Conservation (phyloP, 2,797 vertebrate genomes). For the Enteromius paludinosus region DNA sequence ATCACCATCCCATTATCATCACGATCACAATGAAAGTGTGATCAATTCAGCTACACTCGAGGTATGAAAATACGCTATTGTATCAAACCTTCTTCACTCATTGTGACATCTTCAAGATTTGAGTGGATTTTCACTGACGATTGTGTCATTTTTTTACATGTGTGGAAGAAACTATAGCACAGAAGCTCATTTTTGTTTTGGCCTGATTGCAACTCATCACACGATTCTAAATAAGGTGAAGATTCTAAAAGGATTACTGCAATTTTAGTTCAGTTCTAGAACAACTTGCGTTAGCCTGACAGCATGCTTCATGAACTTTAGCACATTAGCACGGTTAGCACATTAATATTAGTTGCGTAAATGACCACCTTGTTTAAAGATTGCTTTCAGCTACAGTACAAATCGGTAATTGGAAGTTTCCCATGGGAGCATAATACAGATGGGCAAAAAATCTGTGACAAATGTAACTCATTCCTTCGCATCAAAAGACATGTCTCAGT, state of each 20-base stretch:
- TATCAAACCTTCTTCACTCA: slow-evolving; percentile 5
- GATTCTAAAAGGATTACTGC: slow-evolving; percentile 34
- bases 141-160: background rate
- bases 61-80: background rate
- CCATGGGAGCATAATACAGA: background rate
- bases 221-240: slow-evolving; percentile 18
- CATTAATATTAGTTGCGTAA: slow-evolving; percentile 8
- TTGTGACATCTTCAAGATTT: background rate
- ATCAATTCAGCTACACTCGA: background rate
- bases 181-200: background rate
- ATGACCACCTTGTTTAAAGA: background rate
- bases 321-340: slow-evolving; percentile 2
- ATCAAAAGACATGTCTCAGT: slow-evolving; percentile 60
- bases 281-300: slow-evolving; percentile 4
- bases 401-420: slow-evolving; percentile 4
- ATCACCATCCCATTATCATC: slow-evolving; percentile 10
- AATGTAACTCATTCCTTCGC: slow-evolving; percentile 55
- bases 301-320: background rate
- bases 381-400: slow-evolving; percentile 17
- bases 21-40: background rate
- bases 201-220: slow-evolving; percentile 10
- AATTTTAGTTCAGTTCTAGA: slow-evolving; percentile 33
- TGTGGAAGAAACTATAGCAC: background rate
- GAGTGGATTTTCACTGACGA: slow-evolving; percentile 3
- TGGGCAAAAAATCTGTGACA: slow-evolving; percentile 40